These are phyloP conservation scores for Nudaria mundana DNA, from an alignment of 2,888 invertebrate genomes.

Conservation along the genomic window DNA sequence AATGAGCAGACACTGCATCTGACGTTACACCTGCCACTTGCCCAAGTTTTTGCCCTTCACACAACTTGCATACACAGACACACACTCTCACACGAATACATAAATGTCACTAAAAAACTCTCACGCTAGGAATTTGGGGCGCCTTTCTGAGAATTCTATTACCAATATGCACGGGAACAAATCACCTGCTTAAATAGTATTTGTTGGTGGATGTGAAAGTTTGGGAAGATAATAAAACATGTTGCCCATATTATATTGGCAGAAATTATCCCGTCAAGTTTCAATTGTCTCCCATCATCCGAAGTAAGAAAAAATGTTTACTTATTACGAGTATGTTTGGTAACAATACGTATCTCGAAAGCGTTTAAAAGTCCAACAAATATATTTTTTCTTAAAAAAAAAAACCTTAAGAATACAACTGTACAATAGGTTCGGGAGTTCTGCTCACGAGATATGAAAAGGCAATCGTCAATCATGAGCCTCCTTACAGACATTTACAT, in stretches of 20 bases:
- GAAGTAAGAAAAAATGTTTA: too few relatives aligned
- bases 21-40: constrained; percentile 59
- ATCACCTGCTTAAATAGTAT: too few relatives aligned
- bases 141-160: background rate
- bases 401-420: background rate
- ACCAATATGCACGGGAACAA: background rate
- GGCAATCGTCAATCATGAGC: constrained; percentile 38
- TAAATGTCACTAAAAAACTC: background rate
- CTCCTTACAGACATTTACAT: constrained; percentile 47
- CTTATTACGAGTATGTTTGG: too few relatives aligned
- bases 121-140: background rate
- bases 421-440: background rate
- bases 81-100: constrained; percentile 9
- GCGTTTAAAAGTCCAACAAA: background rate
- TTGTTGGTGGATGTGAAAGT: too few relatives aligned
- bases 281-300: too few relatives aligned
- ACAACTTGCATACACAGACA: constrained; percentile 24
- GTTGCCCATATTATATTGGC: too few relatives aligned
- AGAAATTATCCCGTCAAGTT: background rate
- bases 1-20: constrained; percentile 43
- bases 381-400: constrained; percentile 6
- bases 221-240: too few relatives aligned
- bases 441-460: constrained; percentile 3
- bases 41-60: constrained; percentile 50
- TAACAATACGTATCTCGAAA: too few relatives aligned